Conservation (phyloP, 2,113 vertebrate genomes). For the Ariopsis seemanni region DNA sequence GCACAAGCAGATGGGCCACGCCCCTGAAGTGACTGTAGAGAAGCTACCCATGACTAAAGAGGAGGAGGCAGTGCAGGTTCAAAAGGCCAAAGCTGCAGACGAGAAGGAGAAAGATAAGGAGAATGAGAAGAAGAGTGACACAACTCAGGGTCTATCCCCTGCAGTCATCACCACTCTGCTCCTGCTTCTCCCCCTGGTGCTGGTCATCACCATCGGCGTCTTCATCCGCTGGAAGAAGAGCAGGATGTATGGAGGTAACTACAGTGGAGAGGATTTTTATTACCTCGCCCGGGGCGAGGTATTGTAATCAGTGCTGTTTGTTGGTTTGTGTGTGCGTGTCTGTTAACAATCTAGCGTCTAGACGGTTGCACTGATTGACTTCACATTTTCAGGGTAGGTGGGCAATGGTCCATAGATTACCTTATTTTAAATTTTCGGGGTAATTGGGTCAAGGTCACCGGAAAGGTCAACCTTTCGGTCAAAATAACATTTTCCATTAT, state of each 20-base stretch:
- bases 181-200: slow-evolving; percentile 82
- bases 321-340: no score
- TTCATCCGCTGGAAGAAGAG: slow-evolving; percentile 89
- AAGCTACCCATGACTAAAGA: slow-evolving; percentile 49
- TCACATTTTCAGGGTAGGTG: no score
- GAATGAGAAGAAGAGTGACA: slow-evolving; percentile 71
- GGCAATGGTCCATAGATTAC: no score
- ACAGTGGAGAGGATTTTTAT: not conserved
- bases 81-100: not conserved
- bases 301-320: no score
- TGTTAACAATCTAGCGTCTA: no score
- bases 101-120: slow-evolving; percentile 39
- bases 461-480: no score
- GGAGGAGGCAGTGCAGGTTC: slow-evolving; percentile 24
- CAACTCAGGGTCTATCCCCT: slow-evolving; percentile 73
- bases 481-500: no score
- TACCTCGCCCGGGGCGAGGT: no score
- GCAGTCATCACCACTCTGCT: slow-evolving; percentile 83
- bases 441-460: no score
- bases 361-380: no score
- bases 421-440: no score
- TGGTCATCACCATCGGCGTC: slow-evolving; percentile 78
- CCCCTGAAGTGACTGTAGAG: slow-evolving; percentile 57
- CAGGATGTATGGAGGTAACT: slow-evolving; percentile 78
- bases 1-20: slow-evolving; percentile 62